A percentile compares a stretch with the other conserved stretches of the same genome.
Conservation (phyloP, 1,140 invertebrate species). For the Atta colombica region DNA sequence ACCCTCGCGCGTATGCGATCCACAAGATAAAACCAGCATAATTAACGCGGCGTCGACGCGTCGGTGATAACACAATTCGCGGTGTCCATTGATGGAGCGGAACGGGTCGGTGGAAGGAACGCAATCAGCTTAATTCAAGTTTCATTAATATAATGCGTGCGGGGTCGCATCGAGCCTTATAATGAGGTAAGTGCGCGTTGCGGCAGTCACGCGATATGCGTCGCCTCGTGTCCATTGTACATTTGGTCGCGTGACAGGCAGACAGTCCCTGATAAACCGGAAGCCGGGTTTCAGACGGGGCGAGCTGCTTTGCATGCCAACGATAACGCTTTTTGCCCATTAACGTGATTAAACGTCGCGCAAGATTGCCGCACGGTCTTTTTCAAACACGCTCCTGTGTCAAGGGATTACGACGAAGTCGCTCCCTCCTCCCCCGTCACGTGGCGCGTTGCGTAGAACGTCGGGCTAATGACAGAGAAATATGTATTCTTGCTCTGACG, state of each 20-base stretch:
- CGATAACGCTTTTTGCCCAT: conserved; percentile 82
- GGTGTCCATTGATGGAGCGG: conserved; percentile 62
- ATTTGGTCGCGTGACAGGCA: conserved; percentile 76
- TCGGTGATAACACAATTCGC: conserved; percentile 56
- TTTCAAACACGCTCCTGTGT: conserved; percentile 58
- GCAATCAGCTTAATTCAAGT: conserved; percentile 77
- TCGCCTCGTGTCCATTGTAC: conserved; percentile 60
- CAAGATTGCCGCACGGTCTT: conserved; percentile 68
- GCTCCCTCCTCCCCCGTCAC: not conserved
- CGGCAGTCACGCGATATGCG: conserved; percentile 72
- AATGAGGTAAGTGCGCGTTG: conserved; percentile 75
- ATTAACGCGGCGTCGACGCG: conserved; percentile 57
- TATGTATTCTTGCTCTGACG: conserved; percentile 40
- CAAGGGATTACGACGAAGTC: conserved; percentile 35
- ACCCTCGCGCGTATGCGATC: not conserved
- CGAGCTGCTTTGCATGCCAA: conserved; percentile 77
- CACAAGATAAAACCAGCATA: conserved; percentile 66
- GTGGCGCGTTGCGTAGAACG: conserved; percentile 15
- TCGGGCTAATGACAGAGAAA: conserved; percentile 40
- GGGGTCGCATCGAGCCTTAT: conserved; percentile 68
- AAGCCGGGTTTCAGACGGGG: conserved; percentile 68
- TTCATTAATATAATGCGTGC: conserved; percentile 80
- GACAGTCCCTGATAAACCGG: conserved; percentile 71
- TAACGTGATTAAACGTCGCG: conserved; percentile 81
- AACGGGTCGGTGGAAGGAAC: conserved; percentile 46